Evolutionary conservation across 23 tunicate species (phyloP).

Genomic region (Styela plicata): DNA sequence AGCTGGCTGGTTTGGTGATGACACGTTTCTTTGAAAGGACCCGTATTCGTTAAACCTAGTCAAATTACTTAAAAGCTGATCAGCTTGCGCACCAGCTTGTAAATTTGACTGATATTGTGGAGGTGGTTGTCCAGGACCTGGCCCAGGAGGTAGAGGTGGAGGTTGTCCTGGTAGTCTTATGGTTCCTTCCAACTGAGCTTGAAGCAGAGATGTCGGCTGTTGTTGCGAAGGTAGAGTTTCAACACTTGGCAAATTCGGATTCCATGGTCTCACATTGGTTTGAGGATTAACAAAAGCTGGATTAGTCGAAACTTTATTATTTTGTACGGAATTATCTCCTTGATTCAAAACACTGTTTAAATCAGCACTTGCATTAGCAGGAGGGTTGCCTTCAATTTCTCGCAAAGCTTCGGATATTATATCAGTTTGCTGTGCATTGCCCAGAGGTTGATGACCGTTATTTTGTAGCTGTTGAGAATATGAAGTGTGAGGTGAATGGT

Average conservation of each 20-base stretch:
- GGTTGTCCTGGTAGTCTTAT: constrained; percentile 22
- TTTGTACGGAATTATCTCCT: neutral
- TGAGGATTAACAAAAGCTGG: neutral
- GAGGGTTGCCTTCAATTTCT: neutral
- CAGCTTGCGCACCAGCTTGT: constrained; percentile 9
- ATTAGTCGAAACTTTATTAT: neutral
- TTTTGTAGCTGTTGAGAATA: neutral
- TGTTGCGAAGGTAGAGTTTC: neutral
- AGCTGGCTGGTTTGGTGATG: neutral
- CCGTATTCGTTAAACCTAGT: constrained; percentile 43
- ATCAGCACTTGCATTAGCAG: neutral
- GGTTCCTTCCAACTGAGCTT: constrained; percentile 8
- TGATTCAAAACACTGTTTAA: neutral
- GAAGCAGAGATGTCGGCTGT: constrained; percentile 13
- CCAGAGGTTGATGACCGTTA: neutral
- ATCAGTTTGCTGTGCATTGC: neutral
- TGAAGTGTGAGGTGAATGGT: neutral
- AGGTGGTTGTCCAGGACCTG: constrained; percentile 15
- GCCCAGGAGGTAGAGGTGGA: constrained; percentile 34
- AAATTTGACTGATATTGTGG: constrained; percentile 3
- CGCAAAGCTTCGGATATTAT: neutral
- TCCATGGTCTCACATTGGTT: neutral
- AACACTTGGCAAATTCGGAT: neutral
- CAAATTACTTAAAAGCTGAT: constrained; percentile 47
- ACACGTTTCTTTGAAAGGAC: constrained; percentile 31